phyloP scores from a whole-genome alignment of 2,797 vertebrate genomes.

The Darevskia nairensis region DNA sequence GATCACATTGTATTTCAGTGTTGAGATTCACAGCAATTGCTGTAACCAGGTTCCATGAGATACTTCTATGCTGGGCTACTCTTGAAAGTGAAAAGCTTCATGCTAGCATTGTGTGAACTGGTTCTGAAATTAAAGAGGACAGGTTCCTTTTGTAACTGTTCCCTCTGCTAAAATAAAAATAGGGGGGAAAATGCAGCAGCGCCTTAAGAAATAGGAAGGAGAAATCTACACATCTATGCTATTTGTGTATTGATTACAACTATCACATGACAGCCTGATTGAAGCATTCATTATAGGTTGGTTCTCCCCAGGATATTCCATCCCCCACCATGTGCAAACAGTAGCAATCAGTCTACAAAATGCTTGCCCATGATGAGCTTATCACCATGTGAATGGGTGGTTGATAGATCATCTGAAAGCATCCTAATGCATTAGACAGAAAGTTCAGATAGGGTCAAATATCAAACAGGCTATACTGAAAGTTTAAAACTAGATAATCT shows the following conservation, averaged over 20 bases:
- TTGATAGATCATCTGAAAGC: conserved; percentile 25
- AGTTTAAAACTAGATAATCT: background rate
- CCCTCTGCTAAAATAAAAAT: background rate
- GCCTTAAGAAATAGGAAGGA: background rate
- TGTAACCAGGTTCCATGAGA: background rate
- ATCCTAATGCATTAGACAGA: background rate
- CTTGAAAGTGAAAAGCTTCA: background rate
- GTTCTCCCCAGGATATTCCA: conserved; percentile 6
- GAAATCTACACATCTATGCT: background rate
- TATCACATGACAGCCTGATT: conserved; percentile 24
- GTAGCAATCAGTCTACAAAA: conserved; percentile 28
- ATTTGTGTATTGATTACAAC: conserved; percentile 10
- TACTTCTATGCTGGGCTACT: background rate
- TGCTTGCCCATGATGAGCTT: conserved; percentile 27
- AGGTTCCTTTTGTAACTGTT: background rate
- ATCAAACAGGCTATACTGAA: background rate
- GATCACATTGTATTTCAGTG: background rate
- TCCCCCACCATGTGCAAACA: conserved; percentile 23
- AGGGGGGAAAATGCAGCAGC: background rate
- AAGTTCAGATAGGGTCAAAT: background rate
- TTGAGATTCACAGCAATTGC: background rate
- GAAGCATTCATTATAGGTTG: conserved; percentile 20
- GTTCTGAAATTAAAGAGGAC: background rate
- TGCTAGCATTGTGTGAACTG: background rate
- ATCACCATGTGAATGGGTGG: conserved; percentile 30